Evolutionary conservation across 2,888 invertebrate species (phyloP), one percentile per base, ranked within the genome.

Genomic region (Agonopterix subpropinquella): DNA sequence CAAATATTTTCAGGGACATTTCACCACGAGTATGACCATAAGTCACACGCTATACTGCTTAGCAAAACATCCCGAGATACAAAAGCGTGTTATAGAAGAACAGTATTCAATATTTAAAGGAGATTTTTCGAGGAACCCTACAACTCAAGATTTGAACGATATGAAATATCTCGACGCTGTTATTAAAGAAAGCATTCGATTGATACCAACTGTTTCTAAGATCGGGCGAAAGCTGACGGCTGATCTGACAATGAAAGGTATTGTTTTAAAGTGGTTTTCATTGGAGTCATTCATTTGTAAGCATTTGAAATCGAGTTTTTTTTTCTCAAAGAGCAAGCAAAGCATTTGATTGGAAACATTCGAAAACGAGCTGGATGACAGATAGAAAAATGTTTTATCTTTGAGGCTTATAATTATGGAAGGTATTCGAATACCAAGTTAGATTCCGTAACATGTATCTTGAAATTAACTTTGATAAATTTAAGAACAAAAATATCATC

Each of bases 161-260:
- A 72, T 72, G 70, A 70, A 70, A 48, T 72, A 70, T 49, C 59
- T 72, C 0, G 70, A 72, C 50, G 66, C 65, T 2, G 64, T 65
- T 10, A 67, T 70, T 13, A 71, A 71, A 48, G 71, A 71, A 49
- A 65, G 62, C 43, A 63, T 70, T 28, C 55, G 71, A 1, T 52
- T 61, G 11, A 61, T 70, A 45, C 70, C 69, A 5, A 67, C 69
- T 2, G 60, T 70, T 5, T 59, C 70, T 0, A 71, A 68, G 53
- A 65, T 70, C 44, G 65, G 65, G 36, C 58, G 71, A 44, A 63
- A 65, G 47, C 53, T 71, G 9, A 53, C 65, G 37, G 54, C 62
- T 9, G 66, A 71, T 52, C 50, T 70, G 5, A 48, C 51, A n/a
- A 53, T 70, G 15, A 62, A 62, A 59, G 68, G 70, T 70, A 50